Base-by-base conservation (phyloP, 2,888 invertebrate species). In the Thereva unica region DNA sequence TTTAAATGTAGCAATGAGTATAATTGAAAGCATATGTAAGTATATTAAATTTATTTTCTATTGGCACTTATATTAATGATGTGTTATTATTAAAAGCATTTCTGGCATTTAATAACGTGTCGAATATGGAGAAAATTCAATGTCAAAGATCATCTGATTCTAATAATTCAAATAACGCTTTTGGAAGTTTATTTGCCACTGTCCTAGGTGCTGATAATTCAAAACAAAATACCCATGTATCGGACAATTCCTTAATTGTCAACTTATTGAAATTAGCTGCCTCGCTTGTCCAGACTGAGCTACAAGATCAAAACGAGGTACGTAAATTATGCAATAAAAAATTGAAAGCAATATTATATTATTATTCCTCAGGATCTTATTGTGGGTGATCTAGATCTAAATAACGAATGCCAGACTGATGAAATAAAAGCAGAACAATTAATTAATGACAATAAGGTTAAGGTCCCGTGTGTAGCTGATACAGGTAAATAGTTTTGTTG, bases 341-440 rank as follows among this genome's bases (percentile, higher is more conserved):
- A 7, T 37, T 10, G 4, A n/a, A 40, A 3, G 34, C n/a, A 6
- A 47, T 10, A 40, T 9, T n/a, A 34, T 45, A 35, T 42, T 3
- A 12, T 56, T 3, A 47, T 59, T 67, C 64, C 68, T 35, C 55
- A 75, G 78, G 77, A 76, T 77, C 79, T 82, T 74, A 73, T 79
- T 73, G 71, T 83, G 78, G 82, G 76, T 74, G 84, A 75, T 76
- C 82, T 70, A 74, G 83, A 76, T 70, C 76, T 78, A 1, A 83
- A 76, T 0, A 79, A 74, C 71, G 84, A 84, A 56, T 80, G 82
- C 35, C 92, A 92, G 82, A 94, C 93, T 0, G 93, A 94, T 77
- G 93, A 94, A 80, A 91, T 89, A 77, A 93, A 93, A 83, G 91
- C 90, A 0, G 87, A 87, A 73, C 86, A 87, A 75, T 83, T 84